phyloP scores from a whole-genome alignment of 2,888 invertebrate genomes.

The Andrena bucephala region DNA sequence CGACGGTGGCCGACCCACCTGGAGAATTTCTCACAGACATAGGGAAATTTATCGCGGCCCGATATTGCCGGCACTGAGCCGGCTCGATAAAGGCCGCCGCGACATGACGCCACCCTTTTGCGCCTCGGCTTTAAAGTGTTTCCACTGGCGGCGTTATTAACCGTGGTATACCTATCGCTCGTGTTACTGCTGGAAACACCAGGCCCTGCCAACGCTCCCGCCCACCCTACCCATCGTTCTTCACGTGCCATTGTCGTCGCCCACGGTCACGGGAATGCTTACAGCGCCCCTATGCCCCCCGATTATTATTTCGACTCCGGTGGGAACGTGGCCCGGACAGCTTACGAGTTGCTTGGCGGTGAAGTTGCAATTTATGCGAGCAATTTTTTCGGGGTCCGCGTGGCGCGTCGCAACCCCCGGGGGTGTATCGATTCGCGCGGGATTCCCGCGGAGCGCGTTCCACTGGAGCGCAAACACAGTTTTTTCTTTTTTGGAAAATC shows the following conservation, averaged over 20 bases:
- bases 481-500: not conserved
- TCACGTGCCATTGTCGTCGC: slow-evolving; percentile 27
- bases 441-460: not conserved
- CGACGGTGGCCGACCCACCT: slow-evolving; percentile 40
- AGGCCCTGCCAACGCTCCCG: not conserved
- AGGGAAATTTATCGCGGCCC: slow-evolving; percentile 62
- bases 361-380: slow-evolving; percentile 33
- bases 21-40: slow-evolving; percentile 64
- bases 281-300: slow-evolving; percentile 16
- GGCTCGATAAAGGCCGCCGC: slow-evolving; percentile 54
- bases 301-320: slow-evolving; percentile 47
- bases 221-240: slow-evolving; percentile 7
- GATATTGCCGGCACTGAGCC: slow-evolving; percentile 57
- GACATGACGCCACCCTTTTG: slow-evolving; percentile 42
- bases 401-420: not conserved
- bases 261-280: slow-evolving; percentile 16
- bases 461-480: not conserved
- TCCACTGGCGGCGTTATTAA: slow-evolving; percentile 53
- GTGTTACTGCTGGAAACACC: slow-evolving; percentile 3
- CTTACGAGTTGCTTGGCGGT: slow-evolving; percentile 18
- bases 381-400: slow-evolving; percentile 27
- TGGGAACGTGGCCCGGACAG: slow-evolving; percentile 32
- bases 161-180: slow-evolving; percentile 20
- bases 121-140: slow-evolving; percentile 37
- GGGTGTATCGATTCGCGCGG: slow-evolving; percentile 5